A percentile compares a stretch with the other conserved stretches of the same genome.
Conservation (phyloP, 1,140 invertebrate species). For the Elysia chlorotica region DNA sequence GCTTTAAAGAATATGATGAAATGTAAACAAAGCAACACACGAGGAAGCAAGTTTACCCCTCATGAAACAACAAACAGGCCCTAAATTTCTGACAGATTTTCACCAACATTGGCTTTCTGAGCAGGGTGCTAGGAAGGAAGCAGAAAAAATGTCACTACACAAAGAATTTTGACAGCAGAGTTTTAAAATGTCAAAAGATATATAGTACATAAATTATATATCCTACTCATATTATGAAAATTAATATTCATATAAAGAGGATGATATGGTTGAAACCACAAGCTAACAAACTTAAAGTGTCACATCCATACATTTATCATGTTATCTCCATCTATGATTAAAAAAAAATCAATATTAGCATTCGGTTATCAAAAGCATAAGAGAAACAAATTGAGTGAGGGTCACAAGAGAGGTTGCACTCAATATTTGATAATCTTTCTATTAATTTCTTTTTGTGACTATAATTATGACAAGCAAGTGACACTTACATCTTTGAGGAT, state of each 20-base stretch:
- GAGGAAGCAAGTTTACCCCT: neutral
- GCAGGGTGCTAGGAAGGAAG: too few species aligned
- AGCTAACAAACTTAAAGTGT: neutral
- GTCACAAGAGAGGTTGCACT: neutral
- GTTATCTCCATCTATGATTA: too few species aligned
- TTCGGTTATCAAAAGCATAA: neutral
- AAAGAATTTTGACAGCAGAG: neutral
- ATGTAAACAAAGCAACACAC: neutral
- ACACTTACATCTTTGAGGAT: slow-evolving; percentile 10
- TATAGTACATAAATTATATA: neutral
- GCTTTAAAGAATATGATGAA: neutral
- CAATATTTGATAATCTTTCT: neutral
- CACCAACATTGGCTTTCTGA: neutral
- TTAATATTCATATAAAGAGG: neutral
- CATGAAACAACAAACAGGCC: neutral
- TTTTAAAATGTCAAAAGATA: neutral
- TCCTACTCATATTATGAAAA: neutral
- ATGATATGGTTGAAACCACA: neutral
- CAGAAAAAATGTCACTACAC: neutral
- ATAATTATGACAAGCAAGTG: neutral
- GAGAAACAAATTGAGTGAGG: neutral
- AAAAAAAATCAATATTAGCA: neutral
- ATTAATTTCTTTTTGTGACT: neutral
- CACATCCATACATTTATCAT: neutral
- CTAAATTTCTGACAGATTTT: neutral